phyloP scores from a whole-genome alignment of 2,797 vertebrate genomes.

The Xenops minutus region DNA sequence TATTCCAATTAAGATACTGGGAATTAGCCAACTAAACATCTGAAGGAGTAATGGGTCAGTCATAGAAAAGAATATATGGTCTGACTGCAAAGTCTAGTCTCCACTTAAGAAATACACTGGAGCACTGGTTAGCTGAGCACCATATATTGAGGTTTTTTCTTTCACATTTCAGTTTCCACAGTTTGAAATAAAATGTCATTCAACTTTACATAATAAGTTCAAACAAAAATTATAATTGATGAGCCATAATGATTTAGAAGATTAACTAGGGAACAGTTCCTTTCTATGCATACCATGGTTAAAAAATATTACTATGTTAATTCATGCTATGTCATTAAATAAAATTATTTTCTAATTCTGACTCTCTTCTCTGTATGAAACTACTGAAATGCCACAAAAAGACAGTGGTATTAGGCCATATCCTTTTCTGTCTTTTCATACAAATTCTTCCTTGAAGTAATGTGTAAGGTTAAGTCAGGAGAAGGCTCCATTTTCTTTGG shows the following conservation, averaged over 20 bases:
- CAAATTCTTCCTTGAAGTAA: background rate
- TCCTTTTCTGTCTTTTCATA: background rate
- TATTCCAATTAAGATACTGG: background rate
- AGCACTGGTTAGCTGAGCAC: background rate
- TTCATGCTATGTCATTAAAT: constrained; percentile 35
- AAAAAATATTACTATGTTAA: constrained; percentile 19
- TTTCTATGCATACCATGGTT: background rate
- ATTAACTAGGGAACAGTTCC: constrained; percentile 35
- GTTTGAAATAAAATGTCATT: constrained; percentile 18
- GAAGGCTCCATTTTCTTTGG: background rate
- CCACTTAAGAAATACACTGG: constrained; percentile 37
- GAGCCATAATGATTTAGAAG: constrained; percentile 60
- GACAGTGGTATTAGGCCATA: background rate
- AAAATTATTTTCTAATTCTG: constrained; percentile 18
- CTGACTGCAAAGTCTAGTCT: background rate
- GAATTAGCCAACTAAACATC: background rate
- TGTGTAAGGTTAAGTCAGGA: background rate
- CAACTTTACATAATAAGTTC: constrained; percentile 40
- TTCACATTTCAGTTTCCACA: constrained; percentile 50
- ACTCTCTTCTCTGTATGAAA: background rate
- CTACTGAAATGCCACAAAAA: background rate
- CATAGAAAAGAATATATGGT: background rate
- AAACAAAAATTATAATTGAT: constrained; percentile 63
- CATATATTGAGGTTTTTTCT: background rate
- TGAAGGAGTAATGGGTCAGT: background rate